phyloP scores from a whole-genome alignment of 53 echinoderm and acorn worm species.

The Luidia sarsii region DNA sequence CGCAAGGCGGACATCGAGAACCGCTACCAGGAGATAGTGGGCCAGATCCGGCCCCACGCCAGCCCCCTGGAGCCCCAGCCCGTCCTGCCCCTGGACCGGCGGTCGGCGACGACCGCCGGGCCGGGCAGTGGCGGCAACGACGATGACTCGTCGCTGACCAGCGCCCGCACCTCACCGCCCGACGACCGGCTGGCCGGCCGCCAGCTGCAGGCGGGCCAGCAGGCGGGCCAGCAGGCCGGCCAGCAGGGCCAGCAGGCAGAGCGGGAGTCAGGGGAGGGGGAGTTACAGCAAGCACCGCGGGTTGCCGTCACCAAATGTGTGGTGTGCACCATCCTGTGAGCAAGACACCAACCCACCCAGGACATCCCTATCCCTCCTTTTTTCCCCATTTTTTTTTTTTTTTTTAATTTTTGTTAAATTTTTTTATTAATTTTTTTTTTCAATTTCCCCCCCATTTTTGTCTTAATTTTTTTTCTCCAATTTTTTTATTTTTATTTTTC shows the following conservation, averaged over 20 bases:
- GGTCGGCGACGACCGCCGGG: slow-evolving; percentile 15
- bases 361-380: no score
- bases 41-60: slow-evolving; percentile 60
- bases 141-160: slow-evolving; percentile 3
- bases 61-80: slow-evolving; percentile 58
- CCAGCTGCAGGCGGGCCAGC: slow-evolving; percentile 15
- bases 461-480: not conserved
- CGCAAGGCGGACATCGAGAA: slow-evolving; percentile 69
- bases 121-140: no score
- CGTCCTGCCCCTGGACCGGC: slow-evolving; percentile 45
- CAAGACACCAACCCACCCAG: no score
- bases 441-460: not conserved
- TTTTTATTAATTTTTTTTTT: not conserved
- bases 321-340: slow-evolving; percentile 70
- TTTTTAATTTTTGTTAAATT: not conserved
- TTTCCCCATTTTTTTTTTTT: not conserved
- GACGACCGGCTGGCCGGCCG: not conserved
- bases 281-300: slow-evolving; percentile 41
- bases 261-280: slow-evolving; percentile 20
- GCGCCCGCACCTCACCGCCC: slow-evolving; percentile 22
- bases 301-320: slow-evolving; percentile 83
- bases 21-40: slow-evolving; percentile 72
- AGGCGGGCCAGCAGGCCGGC: slow-evolving; percentile 10
- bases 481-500: not conserved
- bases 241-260: slow-evolving; percentile 15